Conservation (phyloP, 2,888 invertebrate genomes). For the Cantharis flavilabris region DNA sequence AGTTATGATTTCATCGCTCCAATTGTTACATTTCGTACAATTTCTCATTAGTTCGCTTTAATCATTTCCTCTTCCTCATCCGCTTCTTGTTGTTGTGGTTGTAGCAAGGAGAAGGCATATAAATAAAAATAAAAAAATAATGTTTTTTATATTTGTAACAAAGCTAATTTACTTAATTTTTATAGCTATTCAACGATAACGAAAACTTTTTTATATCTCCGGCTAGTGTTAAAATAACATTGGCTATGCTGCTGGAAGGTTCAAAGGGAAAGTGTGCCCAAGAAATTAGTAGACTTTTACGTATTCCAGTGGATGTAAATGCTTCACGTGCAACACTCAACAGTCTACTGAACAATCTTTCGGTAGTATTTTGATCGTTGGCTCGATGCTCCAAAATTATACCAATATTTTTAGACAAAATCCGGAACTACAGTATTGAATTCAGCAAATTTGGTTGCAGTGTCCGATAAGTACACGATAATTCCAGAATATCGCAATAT, state of each 20-base stretch:
- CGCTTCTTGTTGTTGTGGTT: too few relatives aligned
- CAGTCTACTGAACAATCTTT: conserved; percentile 30
- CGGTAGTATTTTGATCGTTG: conserved; percentile 17
- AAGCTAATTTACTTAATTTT: neutral
- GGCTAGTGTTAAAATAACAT: conserved; percentile 65
- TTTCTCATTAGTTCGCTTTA: too few relatives aligned
- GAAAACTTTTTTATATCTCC: conserved; percentile 71
- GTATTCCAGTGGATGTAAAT: conserved; percentile 56
- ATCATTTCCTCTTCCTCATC: too few relatives aligned
- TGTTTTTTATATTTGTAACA: too few relatives aligned
- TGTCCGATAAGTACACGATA: conserved; percentile 54
- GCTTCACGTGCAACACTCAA: conserved; percentile 25
- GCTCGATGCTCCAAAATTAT: neutral
- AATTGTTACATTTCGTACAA: too few relatives aligned
- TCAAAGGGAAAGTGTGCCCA: conserved; percentile 61
- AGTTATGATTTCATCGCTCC: too few relatives aligned
- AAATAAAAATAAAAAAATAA: too few relatives aligned
- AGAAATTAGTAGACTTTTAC: conserved; percentile 63
- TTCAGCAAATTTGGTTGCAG: conserved; percentile 59
- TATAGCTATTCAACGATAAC: conserved; percentile 38
- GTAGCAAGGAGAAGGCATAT: too few relatives aligned
- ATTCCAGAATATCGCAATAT: conserved; percentile 55
- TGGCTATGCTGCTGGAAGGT: conserved; percentile 68
- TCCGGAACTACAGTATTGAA: conserved; percentile 45
- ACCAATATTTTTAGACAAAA: conserved; percentile 39